These are phyloP conservation scores for Pectinophora gossypiella DNA, from an alignment of 1,140 invertebrate species.

Conservation along the genomic window DNA sequence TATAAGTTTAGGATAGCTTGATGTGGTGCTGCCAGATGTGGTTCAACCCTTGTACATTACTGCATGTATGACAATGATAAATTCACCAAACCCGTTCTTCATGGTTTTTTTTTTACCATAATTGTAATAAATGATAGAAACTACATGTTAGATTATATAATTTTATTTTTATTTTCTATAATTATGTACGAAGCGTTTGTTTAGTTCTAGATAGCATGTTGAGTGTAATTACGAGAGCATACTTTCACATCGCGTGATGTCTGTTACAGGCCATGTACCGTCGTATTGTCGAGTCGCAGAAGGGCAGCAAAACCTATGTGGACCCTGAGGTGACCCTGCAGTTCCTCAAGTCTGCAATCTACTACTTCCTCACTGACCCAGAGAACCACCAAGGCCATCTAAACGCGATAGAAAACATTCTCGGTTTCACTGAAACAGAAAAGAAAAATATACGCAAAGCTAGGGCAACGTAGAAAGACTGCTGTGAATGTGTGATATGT, in stretches of 20 bases:
- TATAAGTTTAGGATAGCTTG: no score
- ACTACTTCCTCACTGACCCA: constrained; percentile 91
- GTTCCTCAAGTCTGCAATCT: constrained; percentile 93
- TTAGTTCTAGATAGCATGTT: no score
- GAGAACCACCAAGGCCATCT: constrained; percentile 90
- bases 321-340: constrained; percentile 91
- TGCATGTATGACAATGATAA: no score
- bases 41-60: no score
- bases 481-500: constrained; percentile 56
- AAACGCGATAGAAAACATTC: constrained; percentile 90
- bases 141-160: no score
- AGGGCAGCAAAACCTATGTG: constrained; percentile 78
- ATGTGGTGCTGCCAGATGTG: no score
- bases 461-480: constrained; percentile 58
- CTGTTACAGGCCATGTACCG: constrained; percentile 87
- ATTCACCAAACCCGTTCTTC: no score
- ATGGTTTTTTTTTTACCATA: no score
- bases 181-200: no score
- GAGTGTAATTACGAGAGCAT: no score
- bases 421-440: constrained; percentile 86
- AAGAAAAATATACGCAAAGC: constrained; percentile 85
- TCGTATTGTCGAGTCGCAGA: constrained; percentile 84
- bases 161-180: no score
- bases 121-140: no score
- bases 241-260: constrained; percentile 13